Base-by-base conservation (phyloP, 2,113 vertebrate species). In the Pangasianodon gigas region DNA sequence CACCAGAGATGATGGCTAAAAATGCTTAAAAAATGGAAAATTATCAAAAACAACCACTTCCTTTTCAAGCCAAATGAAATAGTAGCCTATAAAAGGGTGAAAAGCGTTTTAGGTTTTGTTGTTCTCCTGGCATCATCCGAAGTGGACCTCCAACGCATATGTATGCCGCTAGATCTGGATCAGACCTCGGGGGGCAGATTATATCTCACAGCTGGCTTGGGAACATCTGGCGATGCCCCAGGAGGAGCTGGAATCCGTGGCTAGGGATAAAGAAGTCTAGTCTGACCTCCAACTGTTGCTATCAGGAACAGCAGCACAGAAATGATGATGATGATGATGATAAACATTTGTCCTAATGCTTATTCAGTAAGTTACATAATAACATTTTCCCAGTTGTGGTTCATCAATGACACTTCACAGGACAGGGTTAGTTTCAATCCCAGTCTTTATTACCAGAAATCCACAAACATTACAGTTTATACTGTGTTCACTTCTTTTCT, bases 381-480 rank as follows among this genome's bases (percentile, higher is more conserved):
- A 11, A 19, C 2, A 41, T 77, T 77, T 46, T 46, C 44, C 52
- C 75, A 79, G 24, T 79, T 29, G 0, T 26, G 1, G 48, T 18
- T 52, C 5, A 56, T 21, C 5, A 3, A 84, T 16, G 4, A 44
- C 77, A n/a, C 26, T n/a, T n/a, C 7, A 80, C 26, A 26, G 41
- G 3, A 26, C 82, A 84, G 56, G 37, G 87, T 85, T 90, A 81
- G 91, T 32, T 67, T 67, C 77, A 52, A 24, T 41, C 44, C 10
- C 44, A 44, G 9, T 83, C 48, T 88, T 83, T 88, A 81, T 88
- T 83, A 54, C 13, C 46, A 56, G 21, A 58, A 32, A 62, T 48
- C 26, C 51, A 29, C 11, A 54, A 60, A 19, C 46, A 24, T 37
- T 32, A 56, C 48, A 13, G 48, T 24, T 71, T 37, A 32, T 14